Percentiles rank a stretch among this genome's conserved stretches.
Evolutionary conservation across 2,888 invertebrate species (phyloP).

Genomic region (Eilema depressum): DNA sequence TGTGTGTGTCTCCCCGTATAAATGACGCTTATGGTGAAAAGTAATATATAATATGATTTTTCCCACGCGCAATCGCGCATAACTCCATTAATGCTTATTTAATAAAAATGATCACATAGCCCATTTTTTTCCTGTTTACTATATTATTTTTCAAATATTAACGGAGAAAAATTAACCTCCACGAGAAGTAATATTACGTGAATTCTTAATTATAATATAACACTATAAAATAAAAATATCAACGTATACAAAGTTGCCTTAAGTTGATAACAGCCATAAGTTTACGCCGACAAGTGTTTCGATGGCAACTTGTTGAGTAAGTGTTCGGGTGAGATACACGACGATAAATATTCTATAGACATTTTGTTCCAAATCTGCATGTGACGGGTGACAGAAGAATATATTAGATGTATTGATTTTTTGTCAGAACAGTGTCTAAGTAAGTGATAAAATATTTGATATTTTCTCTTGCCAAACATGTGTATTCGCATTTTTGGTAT

Average conservation of each 20-base stretch:
- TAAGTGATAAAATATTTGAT: too few relatives aligned
- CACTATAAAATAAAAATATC: not conserved
- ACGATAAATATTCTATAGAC: conserved; percentile 10
- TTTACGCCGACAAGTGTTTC: conserved; percentile 20
- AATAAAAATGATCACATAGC: not conserved
- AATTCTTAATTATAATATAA: not conserved
- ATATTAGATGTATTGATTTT: not conserved
- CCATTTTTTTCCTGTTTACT: not conserved
- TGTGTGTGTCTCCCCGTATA: too few relatives aligned
- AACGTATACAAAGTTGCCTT: conserved; percentile 2
- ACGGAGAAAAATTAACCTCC: not conserved
- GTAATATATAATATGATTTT: not conserved
- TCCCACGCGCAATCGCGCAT: too few relatives aligned
- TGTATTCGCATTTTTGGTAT: not conserved
- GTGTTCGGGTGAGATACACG: conserved; percentile 21
- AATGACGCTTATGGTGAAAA: too few relatives aligned
- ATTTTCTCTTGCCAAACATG: not conserved
- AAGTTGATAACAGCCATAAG: conserved; percentile 19
- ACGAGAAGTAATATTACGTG: not conserved
- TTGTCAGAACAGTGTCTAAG: not conserved
- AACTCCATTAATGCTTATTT: not conserved
- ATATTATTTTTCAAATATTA: not conserved
- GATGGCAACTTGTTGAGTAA: conserved; percentile 21
- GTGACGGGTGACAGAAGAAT: not conserved
- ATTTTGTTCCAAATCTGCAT: conserved; percentile 16